Base-by-base conservation (phyloP, 2,888 invertebrate genomes). In the Drosophila niveifrons region DNA sequence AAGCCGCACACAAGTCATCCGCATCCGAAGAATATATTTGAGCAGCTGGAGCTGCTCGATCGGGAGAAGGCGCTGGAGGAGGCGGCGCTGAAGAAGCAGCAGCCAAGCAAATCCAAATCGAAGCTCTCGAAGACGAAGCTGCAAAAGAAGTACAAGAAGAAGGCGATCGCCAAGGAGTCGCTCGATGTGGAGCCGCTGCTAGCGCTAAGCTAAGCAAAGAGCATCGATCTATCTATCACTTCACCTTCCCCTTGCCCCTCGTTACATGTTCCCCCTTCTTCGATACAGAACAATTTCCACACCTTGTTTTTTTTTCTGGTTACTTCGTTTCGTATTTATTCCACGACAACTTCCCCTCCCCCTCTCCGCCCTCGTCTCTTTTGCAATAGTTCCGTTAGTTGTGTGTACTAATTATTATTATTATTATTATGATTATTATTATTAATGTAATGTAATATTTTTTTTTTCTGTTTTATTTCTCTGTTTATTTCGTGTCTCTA, bases 11-110 rank as follows among this genome's bases (percentile, higher is more conserved):
- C 75, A 43, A 65, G 51, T 8, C 91, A 91, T 89, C 90, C 92
- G 29, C 91, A 92, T 77, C 96, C 96, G n/a, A 96, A 96, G 87
- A 97, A 97, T 90, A 97, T 97, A 59, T 95, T 97, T 75, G 97
- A 97, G 91, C 96, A 96, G 58, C 92, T 97, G 75, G 95, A 95
- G 78, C 93, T 96, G 90, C 92, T 97, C 7, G 97, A 97, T 85
- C 93, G 94, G 55, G 94, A 95, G 72, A 92, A 92, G 70, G 91
- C 89, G 11, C 75, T 85, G 17, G 92, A 92, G 66, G 90, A 90
- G 66, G 80, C 66, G 55, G 72, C 70, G 44, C 52, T 75, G 11
- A 90, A 91, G 61, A 85, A 90, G 47, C 89, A 84, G 52, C 88
- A 93, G 92, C 62, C 94, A 90, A 70, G 92, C 75, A 95, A 95